phyloP scores from a whole-genome alignment of 2,113 vertebrate species.

The Peromyscus maniculatus region DNA sequence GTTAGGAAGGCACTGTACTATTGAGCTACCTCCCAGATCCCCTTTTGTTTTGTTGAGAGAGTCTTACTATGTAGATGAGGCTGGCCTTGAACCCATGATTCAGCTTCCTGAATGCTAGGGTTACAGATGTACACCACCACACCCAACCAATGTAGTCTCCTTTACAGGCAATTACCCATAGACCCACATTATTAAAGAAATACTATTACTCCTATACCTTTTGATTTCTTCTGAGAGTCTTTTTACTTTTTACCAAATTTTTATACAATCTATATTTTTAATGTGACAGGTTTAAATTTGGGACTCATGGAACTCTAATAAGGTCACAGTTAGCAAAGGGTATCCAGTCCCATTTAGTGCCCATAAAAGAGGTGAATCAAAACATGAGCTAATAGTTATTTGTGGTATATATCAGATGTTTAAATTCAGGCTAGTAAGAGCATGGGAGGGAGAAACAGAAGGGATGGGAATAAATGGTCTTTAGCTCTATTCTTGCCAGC shows the following conservation, averaged over 20 bases:
- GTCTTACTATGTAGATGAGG: neutral
- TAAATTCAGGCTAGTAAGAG: neutral
- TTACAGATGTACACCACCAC: neutral
- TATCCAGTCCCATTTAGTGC: neutral
- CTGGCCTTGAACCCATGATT: neutral
- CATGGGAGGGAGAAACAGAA: neutral
- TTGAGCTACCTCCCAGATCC: neutral
- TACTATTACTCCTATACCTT: neutral
- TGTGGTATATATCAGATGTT: neutral
- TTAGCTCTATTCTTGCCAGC: neutral
- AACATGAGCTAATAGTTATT: neutral
- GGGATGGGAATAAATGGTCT: neutral
- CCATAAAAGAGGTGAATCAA: neutral
- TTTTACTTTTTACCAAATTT: neutral
- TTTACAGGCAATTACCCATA: neutral
- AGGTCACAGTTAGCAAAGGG: neutral
- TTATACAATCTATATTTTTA: conserved; percentile 4
- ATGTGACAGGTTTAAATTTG: neutral
- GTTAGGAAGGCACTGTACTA: neutral
- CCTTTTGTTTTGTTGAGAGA: neutral
- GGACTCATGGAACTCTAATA: neutral
- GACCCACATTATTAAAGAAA: conserved; percentile 18
- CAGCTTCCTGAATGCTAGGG: neutral
- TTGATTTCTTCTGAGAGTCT: conserved; percentile 23
- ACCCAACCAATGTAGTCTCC: neutral